Percentiles rank a stretch among this genome's conserved stretches.
Conservation (phyloP, 1,140 invertebrate genomes). For the Drosophila auraria region DNA sequence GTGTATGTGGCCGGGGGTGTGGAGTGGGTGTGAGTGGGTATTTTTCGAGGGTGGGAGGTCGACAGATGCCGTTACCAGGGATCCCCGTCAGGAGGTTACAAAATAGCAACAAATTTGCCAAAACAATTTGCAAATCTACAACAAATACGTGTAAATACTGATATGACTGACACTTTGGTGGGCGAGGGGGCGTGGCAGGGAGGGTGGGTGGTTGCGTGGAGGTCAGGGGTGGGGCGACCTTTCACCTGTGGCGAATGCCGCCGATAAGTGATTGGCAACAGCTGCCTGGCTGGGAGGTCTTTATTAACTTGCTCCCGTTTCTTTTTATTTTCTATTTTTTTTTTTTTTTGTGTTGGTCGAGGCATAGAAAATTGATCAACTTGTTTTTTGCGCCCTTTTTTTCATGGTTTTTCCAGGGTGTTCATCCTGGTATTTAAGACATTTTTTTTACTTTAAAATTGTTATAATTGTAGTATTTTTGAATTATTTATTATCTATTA, state of each 20-base stretch:
- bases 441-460: no score
- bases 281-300: slow-evolving; percentile 56
- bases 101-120: slow-evolving; percentile 81
- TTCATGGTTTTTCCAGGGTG: no score
- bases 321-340: not conserved
- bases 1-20: not conserved
- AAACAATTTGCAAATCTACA: slow-evolving; percentile 83
- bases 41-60: not conserved
- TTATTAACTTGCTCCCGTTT: slow-evolving; percentile 61
- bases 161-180: slow-evolving; percentile 73
- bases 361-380: slow-evolving; percentile 16
- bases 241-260: slow-evolving; percentile 51
- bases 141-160: slow-evolving; percentile 81
- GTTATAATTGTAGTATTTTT: no score
- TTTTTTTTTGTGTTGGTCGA: not conserved
- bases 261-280: slow-evolving; percentile 56
- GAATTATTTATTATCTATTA: no score
- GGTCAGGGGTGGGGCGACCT: slow-evolving; percentile 21
- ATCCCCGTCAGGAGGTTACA: slow-evolving; percentile 52
- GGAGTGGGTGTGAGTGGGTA: not conserved
- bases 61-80: slow-evolving; percentile 37
- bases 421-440: not conserved
- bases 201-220: slow-evolving; percentile 1
- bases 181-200: not conserved
- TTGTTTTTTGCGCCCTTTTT: slow-evolving; percentile 6